Evolutionary conservation across 2,888 invertebrate genomes (phyloP), one percentile per base, ranked within the genome.

Genomic region (Nomada flava): DNA sequence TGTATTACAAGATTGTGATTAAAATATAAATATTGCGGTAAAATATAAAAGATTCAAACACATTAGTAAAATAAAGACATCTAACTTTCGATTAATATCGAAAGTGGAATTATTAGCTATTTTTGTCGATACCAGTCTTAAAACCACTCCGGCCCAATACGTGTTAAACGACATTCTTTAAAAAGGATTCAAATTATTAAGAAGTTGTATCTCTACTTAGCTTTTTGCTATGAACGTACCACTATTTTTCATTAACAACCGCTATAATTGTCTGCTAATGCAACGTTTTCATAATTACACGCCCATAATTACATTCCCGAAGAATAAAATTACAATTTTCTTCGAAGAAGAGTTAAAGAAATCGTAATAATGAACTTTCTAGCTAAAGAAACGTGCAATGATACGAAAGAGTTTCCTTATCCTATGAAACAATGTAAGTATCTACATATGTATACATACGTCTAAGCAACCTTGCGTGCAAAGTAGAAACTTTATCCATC

Each of bases 381-480:
- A 50, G 9, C n/a, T 2, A 10, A 55, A 42, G 47, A 63, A 69
- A 13, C 29, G 18, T 18, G 2, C 7, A 2, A 26, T 42, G 13
- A 26, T 20, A 23, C 53, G 36, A 36, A 36, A 20, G 23, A 36
- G 59, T n/a, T 75, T 69, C 69, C 60, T 60, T 2, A n/a, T 68
- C 52, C 9, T 42, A 44, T 53, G 20, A 4, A 50, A 60, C 26
- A 15, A 9, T 53, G 18, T 1, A 72, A 9, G n/a, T 29, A 52
- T 59, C 59, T 52, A 15, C 50, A 50, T 3, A 13, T 71, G 47
- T 9, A 10, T 20, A 47, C 47, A 15, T 47, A 15, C 47, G 15
- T 13, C 36, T 5, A 50, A 13, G 62, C 42, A 60, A 59, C 20
- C 5, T 53, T 4, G 20, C 29, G 53, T 44, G 55, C 15, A 50